Evolutionary conservation across 2,113 vertebrate genomes (phyloP).

Genomic region (Lepisosteus osseus): DNA sequence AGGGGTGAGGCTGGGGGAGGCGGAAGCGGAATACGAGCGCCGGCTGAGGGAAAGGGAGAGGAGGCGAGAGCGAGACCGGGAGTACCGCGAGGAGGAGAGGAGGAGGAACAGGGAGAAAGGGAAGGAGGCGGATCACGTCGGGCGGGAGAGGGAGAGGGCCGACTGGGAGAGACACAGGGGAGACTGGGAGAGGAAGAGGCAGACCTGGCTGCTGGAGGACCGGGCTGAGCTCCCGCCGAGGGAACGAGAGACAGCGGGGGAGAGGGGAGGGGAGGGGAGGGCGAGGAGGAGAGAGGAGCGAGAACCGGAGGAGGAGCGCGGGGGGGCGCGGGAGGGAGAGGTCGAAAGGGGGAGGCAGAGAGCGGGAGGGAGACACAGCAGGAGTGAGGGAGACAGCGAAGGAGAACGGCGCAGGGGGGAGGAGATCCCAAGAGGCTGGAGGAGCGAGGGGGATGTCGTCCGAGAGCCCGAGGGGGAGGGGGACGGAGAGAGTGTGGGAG

Average conservation of each 20-base stretch:
- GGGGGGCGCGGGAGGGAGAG: slow-evolving; percentile 21
- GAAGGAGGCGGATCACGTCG: slow-evolving; percentile 31
- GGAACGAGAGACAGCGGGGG: not conserved
- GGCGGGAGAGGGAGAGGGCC: slow-evolving; percentile 31
- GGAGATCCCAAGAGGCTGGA: not conserved
- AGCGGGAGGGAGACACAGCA: slow-evolving; percentile 31
- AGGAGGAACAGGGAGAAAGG: slow-evolving; percentile 28
- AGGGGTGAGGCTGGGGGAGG: slow-evolving; percentile 17
- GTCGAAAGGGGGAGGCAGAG: slow-evolving; percentile 3
- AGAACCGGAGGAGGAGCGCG: not conserved
- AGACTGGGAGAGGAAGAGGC: slow-evolving; percentile 47
- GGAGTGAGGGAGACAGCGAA: slow-evolving; percentile 25
- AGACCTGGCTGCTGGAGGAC: slow-evolving; percentile 5
- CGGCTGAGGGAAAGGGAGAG: slow-evolving; percentile 36
- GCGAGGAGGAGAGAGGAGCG: not conserved
- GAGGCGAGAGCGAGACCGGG: slow-evolving; percentile 28
- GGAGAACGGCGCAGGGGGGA: slow-evolving; percentile 17
- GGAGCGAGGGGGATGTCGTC: not conserved
- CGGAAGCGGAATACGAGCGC: slow-evolving; percentile 30
- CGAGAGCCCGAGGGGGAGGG: slow-evolving; percentile 31
- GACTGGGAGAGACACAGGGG: slow-evolving; percentile 44
- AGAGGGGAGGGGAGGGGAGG: slow-evolving; percentile 4
- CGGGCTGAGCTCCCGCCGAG: slow-evolving; percentile 16
- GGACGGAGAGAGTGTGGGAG: slow-evolving; percentile 35
- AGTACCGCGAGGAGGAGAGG: slow-evolving; percentile 32